A percentile compares a stretch with the other conserved stretches of the same genome.
Conservation (phyloP, 2,888 invertebrate species). For the Diaprepes abbreviatus region DNA sequence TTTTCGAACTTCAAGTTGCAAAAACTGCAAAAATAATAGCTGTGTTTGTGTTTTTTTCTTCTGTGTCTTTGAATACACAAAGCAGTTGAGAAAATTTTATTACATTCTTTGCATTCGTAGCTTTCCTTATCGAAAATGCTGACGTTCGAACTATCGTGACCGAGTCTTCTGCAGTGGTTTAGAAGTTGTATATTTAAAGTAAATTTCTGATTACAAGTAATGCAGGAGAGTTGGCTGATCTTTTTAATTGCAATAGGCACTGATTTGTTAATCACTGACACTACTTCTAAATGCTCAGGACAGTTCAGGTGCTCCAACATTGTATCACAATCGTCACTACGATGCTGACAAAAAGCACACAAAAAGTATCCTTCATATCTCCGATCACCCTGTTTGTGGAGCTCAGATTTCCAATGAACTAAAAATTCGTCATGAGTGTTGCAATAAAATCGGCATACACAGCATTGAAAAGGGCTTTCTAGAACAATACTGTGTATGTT, state of each 20-base stretch:
- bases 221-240: slow-evolving; percentile 75
- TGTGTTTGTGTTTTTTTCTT: slow-evolving; percentile 73
- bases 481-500: slow-evolving; percentile 84
- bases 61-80: slow-evolving; percentile 79
- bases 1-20: slow-evolving; percentile 77
- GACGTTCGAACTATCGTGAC: slow-evolving; percentile 60
- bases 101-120: slow-evolving; percentile 73
- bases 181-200: slow-evolving; percentile 82
- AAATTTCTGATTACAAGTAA: slow-evolving; percentile 77
- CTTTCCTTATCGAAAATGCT: slow-evolving; percentile 71
- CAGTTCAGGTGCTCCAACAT: slow-evolving; percentile 80
- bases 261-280: slow-evolving; percentile 82
- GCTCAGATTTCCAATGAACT: slow-evolving; percentile 80
- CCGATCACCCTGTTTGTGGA: slow-evolving; percentile 71
- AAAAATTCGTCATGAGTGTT: slow-evolving; percentile 81
- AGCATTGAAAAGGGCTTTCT: slow-evolving; percentile 89
- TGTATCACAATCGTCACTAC: slow-evolving; percentile 73
- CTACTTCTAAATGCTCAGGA: slow-evolving; percentile 78
- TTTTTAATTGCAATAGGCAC: slow-evolving; percentile 84
- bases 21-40: slow-evolving; percentile 76
- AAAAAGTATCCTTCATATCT: slow-evolving; percentile 74
- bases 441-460: slow-evolving; percentile 86
- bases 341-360: slow-evolving; percentile 82
- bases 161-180: slow-evolving; percentile 70
- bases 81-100: slow-evolving; percentile 74